Conservation (phyloP, 2,797 vertebrate species). For the Gobionotothen gibberifrons region DNA sequence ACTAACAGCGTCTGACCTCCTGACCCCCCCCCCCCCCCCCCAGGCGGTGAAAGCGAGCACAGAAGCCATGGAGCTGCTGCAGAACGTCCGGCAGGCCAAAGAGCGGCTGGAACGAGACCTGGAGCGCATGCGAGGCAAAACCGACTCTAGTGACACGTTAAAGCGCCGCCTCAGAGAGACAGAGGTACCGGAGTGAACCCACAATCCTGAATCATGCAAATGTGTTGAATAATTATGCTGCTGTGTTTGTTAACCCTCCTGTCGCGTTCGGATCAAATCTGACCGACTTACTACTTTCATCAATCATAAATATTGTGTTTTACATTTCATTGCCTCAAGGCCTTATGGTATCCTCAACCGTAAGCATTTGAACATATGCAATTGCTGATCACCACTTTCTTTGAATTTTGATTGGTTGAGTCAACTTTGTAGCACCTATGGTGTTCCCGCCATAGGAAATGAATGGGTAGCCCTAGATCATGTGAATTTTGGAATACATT, state of each 20-base stretch:
- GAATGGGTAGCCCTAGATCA: no score
- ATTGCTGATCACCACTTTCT: no score
- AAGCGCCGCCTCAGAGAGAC: constrained; percentile 94
- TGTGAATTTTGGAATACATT: no score
- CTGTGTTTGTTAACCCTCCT: not conserved
- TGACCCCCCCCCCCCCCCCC: constrained; percentile 50
- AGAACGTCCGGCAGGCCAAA: constrained; percentile 97
- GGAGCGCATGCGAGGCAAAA: constrained; percentile 92
- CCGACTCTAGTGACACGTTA: constrained; percentile 94
- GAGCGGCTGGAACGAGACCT: constrained; percentile 92
- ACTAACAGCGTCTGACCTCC: constrained; percentile 63
- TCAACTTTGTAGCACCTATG: no score
- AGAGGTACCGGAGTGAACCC: constrained; percentile 84
- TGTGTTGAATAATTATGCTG: not conserved
- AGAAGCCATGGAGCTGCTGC: constrained; percentile 96
- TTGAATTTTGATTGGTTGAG: no score
- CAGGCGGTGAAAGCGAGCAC: constrained; percentile 85
- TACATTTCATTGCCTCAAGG: no score
- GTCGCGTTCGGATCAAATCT: no score
- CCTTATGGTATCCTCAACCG: no score
- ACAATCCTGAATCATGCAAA: not conserved
- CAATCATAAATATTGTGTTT: no score
- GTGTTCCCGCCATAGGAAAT: no score
- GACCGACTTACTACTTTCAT: no score
- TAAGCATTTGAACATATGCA: no score